Conservation (phyloP, 1,140 invertebrate species). For the Cecropterus lyciades region DNA sequence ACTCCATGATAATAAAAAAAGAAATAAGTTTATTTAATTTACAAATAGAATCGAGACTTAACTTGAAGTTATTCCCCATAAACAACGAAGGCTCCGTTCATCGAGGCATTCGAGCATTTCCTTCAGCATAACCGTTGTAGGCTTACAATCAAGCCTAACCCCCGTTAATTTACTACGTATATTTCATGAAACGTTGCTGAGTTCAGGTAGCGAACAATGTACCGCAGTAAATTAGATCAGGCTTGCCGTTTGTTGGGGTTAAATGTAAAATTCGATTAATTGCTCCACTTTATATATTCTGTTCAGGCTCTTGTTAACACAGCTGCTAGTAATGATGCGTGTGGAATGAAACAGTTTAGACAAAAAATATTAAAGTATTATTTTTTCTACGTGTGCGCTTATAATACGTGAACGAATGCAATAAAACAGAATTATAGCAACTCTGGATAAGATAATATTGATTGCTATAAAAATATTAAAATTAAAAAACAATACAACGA, state of each 20-base stretch:
- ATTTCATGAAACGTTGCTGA: conserved; percentile 10
- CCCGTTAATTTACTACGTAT: conserved; percentile 24
- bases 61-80: neutral
- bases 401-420: too few species aligned
- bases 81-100: neutral
- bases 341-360: neutral
- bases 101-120: neutral
- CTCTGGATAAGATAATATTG: too few species aligned
- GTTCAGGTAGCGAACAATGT: conserved; percentile 24
- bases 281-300: conserved; percentile 24
- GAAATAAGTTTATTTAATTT: too few species aligned
- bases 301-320: conserved; percentile 22
- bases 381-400: too few species aligned
- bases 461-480: too few species aligned
- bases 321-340: conserved; percentile 20
- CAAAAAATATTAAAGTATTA: too few species aligned
- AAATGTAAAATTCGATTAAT: conserved; percentile 37
- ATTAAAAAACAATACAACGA: too few species aligned
- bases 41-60: too few species aligned
- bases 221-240: conserved; percentile 28
- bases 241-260: conserved; percentile 26
- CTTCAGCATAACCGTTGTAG: too few species aligned
- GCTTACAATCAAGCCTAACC: conserved; percentile 27
- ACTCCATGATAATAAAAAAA: too few species aligned
- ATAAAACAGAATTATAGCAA: too few species aligned